Evolutionary conservation across 2,113 vertebrate genomes (phyloP).

Genomic region (Myiagra hebetior): DNA sequence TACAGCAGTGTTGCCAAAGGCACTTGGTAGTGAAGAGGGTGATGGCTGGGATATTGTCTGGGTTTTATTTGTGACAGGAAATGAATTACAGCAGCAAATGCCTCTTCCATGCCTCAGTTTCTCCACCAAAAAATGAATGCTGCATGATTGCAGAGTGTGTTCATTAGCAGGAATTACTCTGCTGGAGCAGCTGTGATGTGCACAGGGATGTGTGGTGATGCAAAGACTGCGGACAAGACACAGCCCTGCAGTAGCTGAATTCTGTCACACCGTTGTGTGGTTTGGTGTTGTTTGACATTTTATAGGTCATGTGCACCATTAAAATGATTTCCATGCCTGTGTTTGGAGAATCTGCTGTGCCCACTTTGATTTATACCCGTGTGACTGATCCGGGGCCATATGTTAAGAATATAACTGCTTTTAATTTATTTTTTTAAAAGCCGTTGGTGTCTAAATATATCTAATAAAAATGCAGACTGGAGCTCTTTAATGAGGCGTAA

Average conservation of each 20-base stretch:
- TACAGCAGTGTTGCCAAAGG: fast-evolving
- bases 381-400: background rate
- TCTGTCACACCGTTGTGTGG: background rate
- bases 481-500: background rate
- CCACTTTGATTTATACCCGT: background rate
- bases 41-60: background rate
- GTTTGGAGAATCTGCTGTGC: background rate
- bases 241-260: background rate
- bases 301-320: background rate
- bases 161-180: background rate
- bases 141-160: background rate
- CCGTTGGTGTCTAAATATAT: background rate
- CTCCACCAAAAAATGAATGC: background rate
- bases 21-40: background rate
- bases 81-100: background rate
- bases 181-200: background rate
- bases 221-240: background rate
- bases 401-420: background rate
- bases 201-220: background rate
- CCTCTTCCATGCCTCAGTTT: background rate
- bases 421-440: background rate
- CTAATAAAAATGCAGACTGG: conserved; percentile 30
- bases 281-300: background rate
- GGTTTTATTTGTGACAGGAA: background rate
- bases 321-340: background rate